phyloP scores from a whole-genome alignment of 2,113 vertebrate species.

The Piaya cayana region DNA sequence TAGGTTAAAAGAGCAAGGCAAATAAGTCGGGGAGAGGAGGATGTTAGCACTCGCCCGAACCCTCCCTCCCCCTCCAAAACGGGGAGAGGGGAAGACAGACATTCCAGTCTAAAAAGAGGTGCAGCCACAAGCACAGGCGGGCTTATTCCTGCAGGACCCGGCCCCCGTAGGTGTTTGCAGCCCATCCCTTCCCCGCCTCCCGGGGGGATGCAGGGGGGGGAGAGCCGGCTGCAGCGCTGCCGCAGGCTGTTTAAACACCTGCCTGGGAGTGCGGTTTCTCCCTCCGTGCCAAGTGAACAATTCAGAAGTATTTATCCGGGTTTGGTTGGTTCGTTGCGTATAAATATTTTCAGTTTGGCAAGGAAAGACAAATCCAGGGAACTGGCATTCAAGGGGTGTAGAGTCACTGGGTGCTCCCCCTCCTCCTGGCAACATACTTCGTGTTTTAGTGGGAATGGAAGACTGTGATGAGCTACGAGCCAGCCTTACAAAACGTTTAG shows the following conservation, averaged over 20 bases:
- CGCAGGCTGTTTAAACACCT: not conserved
- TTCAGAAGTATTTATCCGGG: rapidly evolving
- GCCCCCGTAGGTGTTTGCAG: not conserved
- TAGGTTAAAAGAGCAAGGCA: not conserved
- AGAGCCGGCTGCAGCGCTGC: not conserved
- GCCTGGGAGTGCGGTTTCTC: rapidly evolving
- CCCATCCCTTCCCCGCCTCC: no score
- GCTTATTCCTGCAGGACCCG: not conserved
- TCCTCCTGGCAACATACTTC: no score
- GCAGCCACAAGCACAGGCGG: not conserved
- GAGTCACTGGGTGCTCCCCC: not conserved
- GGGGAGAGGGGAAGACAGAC: not conserved
- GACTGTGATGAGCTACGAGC: not conserved
- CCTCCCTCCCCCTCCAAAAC: not conserved
- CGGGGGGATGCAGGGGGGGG: not conserved
- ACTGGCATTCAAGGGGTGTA: not conserved
- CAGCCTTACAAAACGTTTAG: not conserved
- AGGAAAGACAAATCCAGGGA: not conserved
- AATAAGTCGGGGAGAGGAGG: not conserved
- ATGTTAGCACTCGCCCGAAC: not conserved
- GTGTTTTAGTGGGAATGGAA: not conserved
- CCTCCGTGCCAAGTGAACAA: not conserved
- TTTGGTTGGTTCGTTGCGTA: not conserved
- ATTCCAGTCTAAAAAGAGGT: not conserved
- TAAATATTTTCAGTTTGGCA: not conserved